These are phyloP conservation scores for Agonopterix arenella DNA, from an alignment of 2,888 invertebrate species.

Conservation along the genomic window DNA sequence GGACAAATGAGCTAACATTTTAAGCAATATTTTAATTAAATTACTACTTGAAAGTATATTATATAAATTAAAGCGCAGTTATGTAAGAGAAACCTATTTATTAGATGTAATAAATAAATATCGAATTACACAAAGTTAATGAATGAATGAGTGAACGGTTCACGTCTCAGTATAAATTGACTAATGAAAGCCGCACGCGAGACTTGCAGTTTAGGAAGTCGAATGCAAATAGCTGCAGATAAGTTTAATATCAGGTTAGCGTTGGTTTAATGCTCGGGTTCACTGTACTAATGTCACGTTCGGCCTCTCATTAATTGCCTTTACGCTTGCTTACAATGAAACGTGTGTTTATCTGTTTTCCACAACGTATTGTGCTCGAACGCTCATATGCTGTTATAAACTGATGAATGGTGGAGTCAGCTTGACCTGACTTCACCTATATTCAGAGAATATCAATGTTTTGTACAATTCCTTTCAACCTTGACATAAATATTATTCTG, in stretches of 20 bases:
- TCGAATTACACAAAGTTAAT: too few species aligned
- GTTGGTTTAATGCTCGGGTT: slow-evolving; percentile 63
- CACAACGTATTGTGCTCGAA: slow-evolving; percentile 25
- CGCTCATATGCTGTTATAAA: slow-evolving; percentile 10
- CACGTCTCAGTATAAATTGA: slow-evolving; percentile 12
- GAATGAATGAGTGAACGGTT: slow-evolving; percentile 14
- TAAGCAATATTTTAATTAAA: too few species aligned
- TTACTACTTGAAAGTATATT: too few species aligned
- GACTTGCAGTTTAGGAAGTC: slow-evolving; percentile 62
- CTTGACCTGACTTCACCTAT: too few species aligned
- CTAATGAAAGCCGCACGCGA: slow-evolving; percentile 33
- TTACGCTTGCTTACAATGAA: slow-evolving; percentile 49
- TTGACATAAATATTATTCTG: neutral
- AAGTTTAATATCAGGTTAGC: slow-evolving; percentile 68
- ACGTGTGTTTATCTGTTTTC: slow-evolving; percentile 57
- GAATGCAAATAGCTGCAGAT: slow-evolving; percentile 72
- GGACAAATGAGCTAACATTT: too few species aligned
- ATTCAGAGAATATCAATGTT: too few species aligned
- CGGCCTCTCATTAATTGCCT: slow-evolving; percentile 69
- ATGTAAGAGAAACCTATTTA: too few species aligned
- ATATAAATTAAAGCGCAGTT: too few species aligned
- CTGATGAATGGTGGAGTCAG: too few species aligned
- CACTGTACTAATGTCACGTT: slow-evolving; percentile 72
- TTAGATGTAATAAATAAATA: too few species aligned
- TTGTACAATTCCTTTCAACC: neutral